phyloP scores from a whole-genome alignment of 1,140 invertebrate species.

The Nephotettix cincticeps region DNA sequence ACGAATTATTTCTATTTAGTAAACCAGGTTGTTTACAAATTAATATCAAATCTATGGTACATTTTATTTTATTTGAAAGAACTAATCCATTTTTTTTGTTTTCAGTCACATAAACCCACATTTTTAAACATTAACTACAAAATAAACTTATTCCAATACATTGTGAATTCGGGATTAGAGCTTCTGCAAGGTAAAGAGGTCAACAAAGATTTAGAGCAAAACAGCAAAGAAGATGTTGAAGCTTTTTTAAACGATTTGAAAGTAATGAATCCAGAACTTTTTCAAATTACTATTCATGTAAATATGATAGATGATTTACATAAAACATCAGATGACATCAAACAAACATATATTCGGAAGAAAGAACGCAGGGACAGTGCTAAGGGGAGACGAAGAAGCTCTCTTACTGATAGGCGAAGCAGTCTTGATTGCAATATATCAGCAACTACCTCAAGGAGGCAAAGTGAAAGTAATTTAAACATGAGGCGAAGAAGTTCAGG shows the following conservation, averaged over 20 bases:
- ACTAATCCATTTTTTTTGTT: too few species aligned
- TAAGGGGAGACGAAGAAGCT: not conserved
- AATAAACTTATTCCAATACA: slow-evolving; percentile 6
- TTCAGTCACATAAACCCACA: slow-evolving; percentile 4
- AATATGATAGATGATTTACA: not conserved
- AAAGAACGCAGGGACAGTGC: slow-evolving; percentile 4
- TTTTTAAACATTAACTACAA: slow-evolving; percentile 3
- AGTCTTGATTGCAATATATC: slow-evolving; percentile 50
- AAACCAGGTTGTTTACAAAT: too few species aligned
- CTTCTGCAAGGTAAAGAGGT: not conserved
- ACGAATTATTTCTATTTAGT: too few species aligned
- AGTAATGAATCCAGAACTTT: not conserved
- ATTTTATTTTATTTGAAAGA: too few species aligned
- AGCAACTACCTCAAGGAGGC: slow-evolving; percentile 50
- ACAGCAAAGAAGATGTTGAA: not conserved
- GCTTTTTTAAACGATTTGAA: not conserved
- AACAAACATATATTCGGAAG: not conserved
- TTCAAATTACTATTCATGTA: not conserved
- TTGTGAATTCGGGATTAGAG: not conserved
- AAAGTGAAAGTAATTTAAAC: slow-evolving; percentile 68
- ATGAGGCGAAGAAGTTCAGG: slow-evolving; percentile 62
- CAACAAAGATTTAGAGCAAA: not conserved
- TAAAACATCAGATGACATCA: slow-evolving; percentile 10
- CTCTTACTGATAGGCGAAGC: not conserved
- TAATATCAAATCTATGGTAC: too few species aligned